Evolutionary conservation across 2,888 invertebrate genomes (phyloP), one percentile per base, ranked within the genome.

Genomic region (Tiliacea citrago): DNA sequence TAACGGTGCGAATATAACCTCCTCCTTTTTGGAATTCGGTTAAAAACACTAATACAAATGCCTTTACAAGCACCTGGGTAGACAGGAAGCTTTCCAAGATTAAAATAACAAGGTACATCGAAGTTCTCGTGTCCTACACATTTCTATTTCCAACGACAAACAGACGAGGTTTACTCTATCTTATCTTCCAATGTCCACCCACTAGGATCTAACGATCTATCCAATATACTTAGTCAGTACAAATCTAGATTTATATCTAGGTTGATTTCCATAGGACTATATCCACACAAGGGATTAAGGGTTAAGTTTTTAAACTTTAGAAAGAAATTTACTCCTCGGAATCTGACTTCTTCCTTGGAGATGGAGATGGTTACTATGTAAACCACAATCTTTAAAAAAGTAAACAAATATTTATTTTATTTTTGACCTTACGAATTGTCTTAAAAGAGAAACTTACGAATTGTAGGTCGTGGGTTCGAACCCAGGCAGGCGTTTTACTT

Each of bases 111-210:
- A n/a, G n/a, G 12, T 45, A 62, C 42, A 72, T 51, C 16, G 21
- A 45, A 10, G 10, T 62, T 13, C 16, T 47, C 45, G 21, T 58
- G 51, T 57, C 57, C 16, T 24, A 58, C 16, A 63, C 47, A 57
- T 0, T 16, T 68, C 47, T 78, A 75, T 80, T 81, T 80, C 1
- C n/a, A 29, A 53, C 35, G 24, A 75, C 62, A 63, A 80, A 75
- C 53, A 53, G 62, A 58, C 62, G 2, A 51, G 47, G 8, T 53
- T 60, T n/a, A 6, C 65, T 66, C 8, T 69, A 81, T 76, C 82
- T 79, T 45, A 79, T 79, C 82, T 63, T 29, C 18, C 49, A 10
- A 42, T 45, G 71, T 80, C 79, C 79, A 71, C 82, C 79, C 79
- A 80, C 79, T 55, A 2, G 53, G 6, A 51, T 18, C 7, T n/a